Conservation (phyloP, 2,113 vertebrate species). For the Stigmatopora argus region DNA sequence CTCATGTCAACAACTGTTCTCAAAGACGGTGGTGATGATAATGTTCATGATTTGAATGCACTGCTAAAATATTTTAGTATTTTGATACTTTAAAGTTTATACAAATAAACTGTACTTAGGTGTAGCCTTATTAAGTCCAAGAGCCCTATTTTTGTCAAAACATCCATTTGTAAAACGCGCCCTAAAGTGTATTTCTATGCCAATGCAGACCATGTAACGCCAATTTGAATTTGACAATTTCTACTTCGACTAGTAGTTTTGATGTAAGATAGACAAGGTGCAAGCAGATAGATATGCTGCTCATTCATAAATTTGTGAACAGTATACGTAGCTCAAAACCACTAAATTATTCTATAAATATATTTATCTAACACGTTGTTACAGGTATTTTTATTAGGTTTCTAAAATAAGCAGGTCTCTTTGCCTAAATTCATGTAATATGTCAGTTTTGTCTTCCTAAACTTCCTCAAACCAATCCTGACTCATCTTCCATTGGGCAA, state of each 20-base stretch:
- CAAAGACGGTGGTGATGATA: neutral
- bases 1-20: slow-evolving; percentile 1
- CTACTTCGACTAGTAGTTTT: too few relatives aligned
- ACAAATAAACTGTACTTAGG: too few relatives aligned
- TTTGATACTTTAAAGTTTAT: too few relatives aligned
- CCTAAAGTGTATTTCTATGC: neutral
- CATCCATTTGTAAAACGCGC: neutral
- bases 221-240: too few relatives aligned
- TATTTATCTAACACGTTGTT: too few relatives aligned
- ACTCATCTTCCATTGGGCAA: too few relatives aligned
- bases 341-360: too few relatives aligned
- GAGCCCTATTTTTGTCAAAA: neutral
- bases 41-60: neutral
- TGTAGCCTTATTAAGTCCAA: neutral
- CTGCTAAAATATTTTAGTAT: neutral
- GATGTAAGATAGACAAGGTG: neutral
- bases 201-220: neutral
- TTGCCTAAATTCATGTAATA: too few relatives aligned
- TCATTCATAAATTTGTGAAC: neutral
- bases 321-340: neutral
- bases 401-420: too few relatives aligned
- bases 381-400: too few relatives aligned
- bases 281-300: neutral
- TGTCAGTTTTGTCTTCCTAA: too few relatives aligned
- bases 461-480: too few relatives aligned